phyloP scores from a whole-genome alignment of 2,113 vertebrate species.

The Salminus brasiliensis region DNA sequence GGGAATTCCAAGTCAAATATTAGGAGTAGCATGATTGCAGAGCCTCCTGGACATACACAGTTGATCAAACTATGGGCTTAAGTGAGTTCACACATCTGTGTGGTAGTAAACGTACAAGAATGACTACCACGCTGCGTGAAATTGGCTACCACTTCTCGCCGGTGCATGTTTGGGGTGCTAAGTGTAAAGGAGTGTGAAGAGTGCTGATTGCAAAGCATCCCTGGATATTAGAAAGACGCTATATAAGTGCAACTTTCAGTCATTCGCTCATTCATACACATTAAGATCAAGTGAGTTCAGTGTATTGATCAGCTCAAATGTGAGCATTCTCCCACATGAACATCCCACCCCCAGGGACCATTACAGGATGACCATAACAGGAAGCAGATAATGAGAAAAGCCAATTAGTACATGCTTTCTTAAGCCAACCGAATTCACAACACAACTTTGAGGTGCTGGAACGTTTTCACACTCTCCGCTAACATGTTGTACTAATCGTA shows the following conservation, averaged over 20 bases:
- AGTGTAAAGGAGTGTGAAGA: too few relatives aligned
- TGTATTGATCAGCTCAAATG: too few relatives aligned
- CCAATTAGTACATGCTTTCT: background rate
- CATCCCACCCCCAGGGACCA: too few relatives aligned
- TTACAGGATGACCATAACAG: too few relatives aligned
- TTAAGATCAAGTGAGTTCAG: too few relatives aligned
- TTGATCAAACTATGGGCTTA: background rate
- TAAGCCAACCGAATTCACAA: background rate
- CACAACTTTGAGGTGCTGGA: slow-evolving; percentile 2
- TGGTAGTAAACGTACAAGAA: background rate
- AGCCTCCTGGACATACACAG: background rate
- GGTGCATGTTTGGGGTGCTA: too few relatives aligned
- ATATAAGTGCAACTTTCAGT: too few relatives aligned
- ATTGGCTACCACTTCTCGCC: too few relatives aligned
- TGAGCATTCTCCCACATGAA: too few relatives aligned
- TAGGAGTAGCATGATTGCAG: background rate
- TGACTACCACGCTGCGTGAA: background rate
- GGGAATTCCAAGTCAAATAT: background rate
- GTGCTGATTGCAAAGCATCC: too few relatives aligned
- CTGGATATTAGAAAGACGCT: too few relatives aligned
- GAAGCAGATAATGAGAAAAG: background rate
- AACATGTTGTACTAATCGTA: slow-evolving; percentile 30
- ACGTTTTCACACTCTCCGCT: slow-evolving; percentile 21
- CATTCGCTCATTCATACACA: too few relatives aligned
- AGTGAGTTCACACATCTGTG: background rate